A percentile compares a stretch with the other conserved stretches of the same genome.
Conservation (phyloP, 1,140 invertebrate genomes). For the Sinella curviseta region DNA sequence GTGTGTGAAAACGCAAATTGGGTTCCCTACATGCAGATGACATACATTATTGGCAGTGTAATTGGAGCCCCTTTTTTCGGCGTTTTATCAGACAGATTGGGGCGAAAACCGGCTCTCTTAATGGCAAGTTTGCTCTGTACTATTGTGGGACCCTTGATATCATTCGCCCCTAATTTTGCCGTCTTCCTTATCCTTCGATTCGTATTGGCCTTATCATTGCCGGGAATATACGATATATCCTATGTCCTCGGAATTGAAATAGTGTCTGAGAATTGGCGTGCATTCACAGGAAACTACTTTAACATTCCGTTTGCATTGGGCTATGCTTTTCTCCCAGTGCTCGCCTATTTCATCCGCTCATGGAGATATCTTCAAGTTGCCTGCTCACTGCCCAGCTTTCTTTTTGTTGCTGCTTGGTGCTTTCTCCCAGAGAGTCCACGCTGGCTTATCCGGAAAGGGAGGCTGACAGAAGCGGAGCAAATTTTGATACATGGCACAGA, state of each 20-base stretch:
- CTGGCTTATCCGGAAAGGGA: not conserved
- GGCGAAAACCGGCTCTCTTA: conserved; percentile 40
- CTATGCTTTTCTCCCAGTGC: conserved; percentile 52
- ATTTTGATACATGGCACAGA: not conserved
- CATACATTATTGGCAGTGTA: conserved; percentile 48
- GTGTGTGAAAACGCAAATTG: conserved; percentile 37
- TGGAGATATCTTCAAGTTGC: conserved; percentile 56
- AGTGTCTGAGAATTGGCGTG: conserved; percentile 35
- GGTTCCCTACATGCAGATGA: conserved; percentile 40
- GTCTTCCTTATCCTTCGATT: conserved; percentile 41
- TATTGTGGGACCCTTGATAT: conserved; percentile 36
- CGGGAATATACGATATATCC: conserved; percentile 46
- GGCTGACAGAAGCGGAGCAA: not conserved
- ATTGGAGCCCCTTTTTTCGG: conserved; percentile 45
- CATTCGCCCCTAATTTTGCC: conserved; percentile 33
- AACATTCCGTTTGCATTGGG: conserved; percentile 49
- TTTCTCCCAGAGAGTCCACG: conserved; percentile 15
- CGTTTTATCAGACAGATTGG: conserved; percentile 44
- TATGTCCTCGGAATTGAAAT: conserved; percentile 45
- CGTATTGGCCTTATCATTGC: conserved; percentile 33
- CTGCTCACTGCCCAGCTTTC: conserved; percentile 23
- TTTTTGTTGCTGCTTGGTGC: conserved; percentile 40
- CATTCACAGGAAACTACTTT: conserved; percentile 45
- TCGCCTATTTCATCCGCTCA: conserved; percentile 55
- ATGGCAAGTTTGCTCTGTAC: conserved; percentile 40